A percentile compares a stretch with the other conserved stretches of the same genome.
Conservation (phyloP, 2,113 vertebrate genomes). For the Psilopsiagon aurifrons region DNA sequence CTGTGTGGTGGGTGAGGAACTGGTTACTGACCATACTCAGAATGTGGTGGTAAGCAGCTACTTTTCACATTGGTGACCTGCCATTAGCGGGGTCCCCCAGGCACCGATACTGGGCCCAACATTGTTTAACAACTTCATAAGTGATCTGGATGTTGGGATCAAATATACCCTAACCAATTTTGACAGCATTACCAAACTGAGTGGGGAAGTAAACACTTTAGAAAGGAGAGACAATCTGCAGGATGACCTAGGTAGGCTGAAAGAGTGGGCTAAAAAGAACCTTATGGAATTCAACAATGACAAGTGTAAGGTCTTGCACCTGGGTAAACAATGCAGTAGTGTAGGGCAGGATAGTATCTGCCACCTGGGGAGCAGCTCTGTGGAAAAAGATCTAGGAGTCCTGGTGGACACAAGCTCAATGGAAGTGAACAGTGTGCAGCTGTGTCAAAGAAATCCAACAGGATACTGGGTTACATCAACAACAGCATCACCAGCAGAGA, state of each 20-base stretch:
- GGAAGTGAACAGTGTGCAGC: background rate
- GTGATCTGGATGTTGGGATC: background rate
- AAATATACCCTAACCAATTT: background rate
- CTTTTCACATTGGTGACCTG: background rate
- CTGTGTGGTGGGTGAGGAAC: too few relatives aligned
- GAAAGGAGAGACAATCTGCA: background rate
- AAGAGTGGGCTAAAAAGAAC: background rate
- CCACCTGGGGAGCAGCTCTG: background rate
- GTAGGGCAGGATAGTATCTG: background rate
- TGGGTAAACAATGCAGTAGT: too few relatives aligned
- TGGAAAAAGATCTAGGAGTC: background rate
- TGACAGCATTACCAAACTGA: background rate
- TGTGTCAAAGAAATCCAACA: background rate
- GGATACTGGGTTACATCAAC: background rate
- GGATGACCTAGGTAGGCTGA: background rate
- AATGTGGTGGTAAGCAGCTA: too few relatives aligned
- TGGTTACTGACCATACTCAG: background rate
- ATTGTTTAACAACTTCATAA: background rate
- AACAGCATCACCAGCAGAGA: background rate
- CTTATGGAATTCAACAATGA: background rate
- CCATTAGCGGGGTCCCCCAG: fast-evolving
- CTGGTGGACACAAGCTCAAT: background rate
- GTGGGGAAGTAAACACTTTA: background rate
- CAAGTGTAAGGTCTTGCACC: background rate
- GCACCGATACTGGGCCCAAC: fast-evolving